These are phyloP conservation scores for Nephrotoma flavescens DNA, from an alignment of 2,888 invertebrate genomes.

Conservation along the genomic window DNA sequence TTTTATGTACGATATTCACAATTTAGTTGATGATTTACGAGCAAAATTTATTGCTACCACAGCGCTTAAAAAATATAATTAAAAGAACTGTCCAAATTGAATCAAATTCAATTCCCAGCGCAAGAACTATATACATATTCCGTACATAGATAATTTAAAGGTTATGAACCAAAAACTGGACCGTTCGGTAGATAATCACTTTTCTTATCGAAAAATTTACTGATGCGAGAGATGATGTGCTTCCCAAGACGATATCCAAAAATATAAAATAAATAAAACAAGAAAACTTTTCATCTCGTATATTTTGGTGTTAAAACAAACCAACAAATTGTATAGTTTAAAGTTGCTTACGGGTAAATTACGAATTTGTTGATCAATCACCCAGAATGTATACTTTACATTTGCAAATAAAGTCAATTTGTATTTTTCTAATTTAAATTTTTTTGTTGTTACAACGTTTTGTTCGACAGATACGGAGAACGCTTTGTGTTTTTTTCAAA, in stretches of 20 bases:
- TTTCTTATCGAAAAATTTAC: background rate
- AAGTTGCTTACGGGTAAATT: background rate
- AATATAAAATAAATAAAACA: background rate
- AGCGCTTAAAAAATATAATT: background rate
- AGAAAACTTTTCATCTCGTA: background rate
- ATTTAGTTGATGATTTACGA: background rate
- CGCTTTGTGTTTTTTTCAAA: background rate
- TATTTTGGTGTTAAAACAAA: background rate
- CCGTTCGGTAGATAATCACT: background rate
- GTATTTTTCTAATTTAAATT: background rate
- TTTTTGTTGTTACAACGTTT: background rate
- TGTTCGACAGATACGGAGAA: background rate
- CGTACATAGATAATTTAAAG: background rate
- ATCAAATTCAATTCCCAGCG: background rate
- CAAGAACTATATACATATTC: background rate
- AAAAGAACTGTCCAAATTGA: background rate
- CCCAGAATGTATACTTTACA: background rate
- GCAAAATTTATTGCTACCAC: background rate
- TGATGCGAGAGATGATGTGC: background rate
- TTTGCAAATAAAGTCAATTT: background rate
- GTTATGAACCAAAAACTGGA: background rate
- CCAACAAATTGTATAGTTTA: background rate
- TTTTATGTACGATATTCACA: too few relatives aligned
- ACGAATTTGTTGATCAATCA: background rate
- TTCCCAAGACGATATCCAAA: background rate